Base-by-base conservation (phyloP, 2,888 invertebrate genomes). In the Chironomus riparius region DNA sequence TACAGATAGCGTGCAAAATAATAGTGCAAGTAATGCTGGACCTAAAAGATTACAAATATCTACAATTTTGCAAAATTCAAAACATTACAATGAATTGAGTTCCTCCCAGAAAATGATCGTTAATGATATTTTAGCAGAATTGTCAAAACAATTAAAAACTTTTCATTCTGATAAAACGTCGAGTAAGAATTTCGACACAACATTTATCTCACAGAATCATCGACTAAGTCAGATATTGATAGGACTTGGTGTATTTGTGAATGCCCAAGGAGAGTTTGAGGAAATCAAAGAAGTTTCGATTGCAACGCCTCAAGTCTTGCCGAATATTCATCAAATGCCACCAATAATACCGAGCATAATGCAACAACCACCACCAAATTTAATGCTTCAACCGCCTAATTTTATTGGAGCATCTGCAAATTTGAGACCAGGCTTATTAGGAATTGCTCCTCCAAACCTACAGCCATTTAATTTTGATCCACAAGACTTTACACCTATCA, bases 61-160 rank as follows among this genome's bases (percentile, higher is more conserved):
- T 81, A 87, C 87, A 77, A 82, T 90, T 78, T 82, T 90, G 73
- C 90, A 90, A 82, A 88, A 87, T 80, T 90, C 91, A 0, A 86
- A 86, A 76, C 91, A 91, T 87, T 91, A 90, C 80, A 89, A 88
- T 81, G 89, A 89, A 78, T 83, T 91, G 69, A 90, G 90, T 79
- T 89, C 90, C 76, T 91, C 90, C 78, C 89, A 90, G 81, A 91
- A 91, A 83, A 87, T 91, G 79, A 87, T 89, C 83, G 87, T 91
- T 0, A 91, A 91, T 80, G 90, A 91, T 80, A 87, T 91, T 81
- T 82, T 91, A 80, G 88, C 89, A 1, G 85, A 87, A 28, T 86
- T 90, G 12, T 87, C 89, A 6, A 87, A 87, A 78, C 86, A 86
- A 82, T 82, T 88, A 22, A 88, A 89, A 81, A 88, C 87, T 79